Conservation (phyloP, 30 jellyfish, hydroid and myxozoan genomes). For the Sanderia malayensis region DNA sequence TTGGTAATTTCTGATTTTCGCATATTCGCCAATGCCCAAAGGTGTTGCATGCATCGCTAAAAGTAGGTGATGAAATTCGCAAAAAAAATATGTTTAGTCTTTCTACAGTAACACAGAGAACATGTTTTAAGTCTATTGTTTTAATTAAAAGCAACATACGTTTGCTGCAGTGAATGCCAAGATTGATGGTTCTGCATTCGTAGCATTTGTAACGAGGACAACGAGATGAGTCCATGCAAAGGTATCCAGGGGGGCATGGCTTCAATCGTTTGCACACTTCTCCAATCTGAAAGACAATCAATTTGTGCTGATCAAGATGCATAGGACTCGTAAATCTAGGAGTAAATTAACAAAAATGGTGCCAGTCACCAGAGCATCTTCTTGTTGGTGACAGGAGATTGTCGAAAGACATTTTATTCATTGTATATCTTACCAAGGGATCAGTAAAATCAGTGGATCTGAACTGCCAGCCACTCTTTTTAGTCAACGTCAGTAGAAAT, state of each 20-base stretch:
- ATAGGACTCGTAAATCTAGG: too few species aligned
- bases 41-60: too few species aligned
- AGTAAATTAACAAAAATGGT: not conserved
- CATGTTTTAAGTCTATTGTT: too few species aligned
- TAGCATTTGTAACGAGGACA: not conserved
- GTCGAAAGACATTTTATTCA: too few species aligned
- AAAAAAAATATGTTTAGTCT: too few species aligned
- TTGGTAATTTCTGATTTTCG: too few species aligned
- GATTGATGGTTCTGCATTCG: not conserved
- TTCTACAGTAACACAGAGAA: too few species aligned
- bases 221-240: not conserved
- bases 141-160: too few species aligned
- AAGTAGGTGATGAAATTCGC: too few species aligned
- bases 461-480: not conserved
- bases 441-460: not conserved
- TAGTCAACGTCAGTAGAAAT: not conserved
- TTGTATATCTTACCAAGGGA: not conserved
- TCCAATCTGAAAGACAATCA: conserved; percentile 1
- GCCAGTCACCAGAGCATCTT: not conserved
- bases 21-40: too few species aligned
- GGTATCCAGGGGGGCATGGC: conserved; percentile 1
- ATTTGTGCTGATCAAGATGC: too few species aligned
- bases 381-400: too few species aligned
- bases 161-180: not conserved
- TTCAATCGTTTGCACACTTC: not conserved